phyloP scores from a whole-genome alignment of 2,797 vertebrate genomes.

The Phalanger gymnotis region DNA sequence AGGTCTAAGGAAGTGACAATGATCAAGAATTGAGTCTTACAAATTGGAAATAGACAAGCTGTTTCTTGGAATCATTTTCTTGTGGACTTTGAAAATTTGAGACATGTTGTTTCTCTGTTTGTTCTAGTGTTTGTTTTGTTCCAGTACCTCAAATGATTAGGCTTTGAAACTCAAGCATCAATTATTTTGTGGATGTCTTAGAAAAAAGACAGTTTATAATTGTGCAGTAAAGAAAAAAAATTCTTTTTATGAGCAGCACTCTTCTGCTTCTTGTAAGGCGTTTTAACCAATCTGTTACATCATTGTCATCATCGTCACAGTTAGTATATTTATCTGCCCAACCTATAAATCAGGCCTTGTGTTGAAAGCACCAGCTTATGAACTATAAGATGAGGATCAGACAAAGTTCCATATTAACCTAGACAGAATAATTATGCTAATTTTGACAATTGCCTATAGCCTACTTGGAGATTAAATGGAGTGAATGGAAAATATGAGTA shows the following conservation, averaged over 20 bases:
- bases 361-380: conserved; percentile 45
- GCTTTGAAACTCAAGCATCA: conserved; percentile 54
- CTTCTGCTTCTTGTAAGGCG: conserved; percentile 26
- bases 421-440: conserved; percentile 57
- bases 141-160: conserved; percentile 16
- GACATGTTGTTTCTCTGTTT: conserved; percentile 48
- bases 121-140: conserved; percentile 21
- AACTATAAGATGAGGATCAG: conserved; percentile 21
- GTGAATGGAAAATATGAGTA: conserved; percentile 65
- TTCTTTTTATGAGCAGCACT: conserved; percentile 2
- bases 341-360: conserved; percentile 36
- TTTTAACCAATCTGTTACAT: conserved; percentile 35
- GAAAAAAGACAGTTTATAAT: conserved; percentile 43
- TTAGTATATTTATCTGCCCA: not conserved
- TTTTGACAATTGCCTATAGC: conserved; percentile 2
- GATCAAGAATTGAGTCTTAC: conserved; percentile 64
- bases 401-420: conserved; percentile 43
- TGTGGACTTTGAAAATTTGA: conserved; percentile 58
- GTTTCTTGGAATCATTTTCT: conserved; percentile 56
- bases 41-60: conserved; percentile 36
- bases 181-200: not conserved
- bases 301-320: not conserved
- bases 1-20: conserved; percentile 56
- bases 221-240: conserved; percentile 9
- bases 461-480: conserved; percentile 57